phyloP scores from a whole-genome alignment of 1,140 invertebrate genomes.

The Listronotus oregonensis region DNA sequence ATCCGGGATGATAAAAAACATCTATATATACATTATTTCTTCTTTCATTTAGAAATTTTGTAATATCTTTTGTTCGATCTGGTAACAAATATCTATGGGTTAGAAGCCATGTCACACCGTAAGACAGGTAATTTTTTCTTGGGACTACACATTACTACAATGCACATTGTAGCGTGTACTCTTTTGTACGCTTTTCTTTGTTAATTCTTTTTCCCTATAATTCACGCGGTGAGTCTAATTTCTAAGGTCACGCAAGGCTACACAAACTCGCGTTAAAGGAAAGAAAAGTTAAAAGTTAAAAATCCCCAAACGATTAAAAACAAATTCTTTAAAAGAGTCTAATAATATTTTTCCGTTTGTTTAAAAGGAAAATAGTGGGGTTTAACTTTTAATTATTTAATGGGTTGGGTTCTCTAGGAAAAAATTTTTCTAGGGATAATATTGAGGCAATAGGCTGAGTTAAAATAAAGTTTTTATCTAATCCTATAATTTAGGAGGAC shows the following conservation, averaged over 20 bases:
- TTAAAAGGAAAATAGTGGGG: too few relatives aligned
- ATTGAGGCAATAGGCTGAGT: too few relatives aligned
- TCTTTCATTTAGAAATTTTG: too few relatives aligned
- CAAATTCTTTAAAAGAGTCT: too few relatives aligned
- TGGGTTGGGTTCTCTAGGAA: too few relatives aligned
- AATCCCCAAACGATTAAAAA: conserved; percentile 17
- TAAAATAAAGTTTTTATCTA: too few relatives aligned
- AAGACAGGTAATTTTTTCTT: conserved; percentile 13
- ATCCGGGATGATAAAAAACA: too few relatives aligned
- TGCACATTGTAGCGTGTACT: conserved; percentile 4
- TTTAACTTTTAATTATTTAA: too few relatives aligned
- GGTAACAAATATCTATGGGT: conserved; percentile 1
- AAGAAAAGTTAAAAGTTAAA: conserved; percentile 12
- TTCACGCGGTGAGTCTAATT: conserved; percentile 18
- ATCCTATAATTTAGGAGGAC: too few relatives aligned
- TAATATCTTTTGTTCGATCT: neutral
- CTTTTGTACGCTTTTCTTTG: conserved; percentile 5
- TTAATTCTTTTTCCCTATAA: conserved; percentile 3
- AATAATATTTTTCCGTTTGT: too few relatives aligned
- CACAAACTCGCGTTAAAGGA: conserved; percentile 21
- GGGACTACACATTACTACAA: conserved; percentile 16
- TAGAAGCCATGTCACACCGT: neutral
- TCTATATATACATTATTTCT: too few relatives aligned
- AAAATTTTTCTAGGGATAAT: too few relatives aligned
- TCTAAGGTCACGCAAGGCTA: conserved; percentile 37